These are phyloP conservation scores for Doryteuthis pealeii DNA, from an alignment of 1,140 invertebrate genomes.

Conservation along the genomic window DNA sequence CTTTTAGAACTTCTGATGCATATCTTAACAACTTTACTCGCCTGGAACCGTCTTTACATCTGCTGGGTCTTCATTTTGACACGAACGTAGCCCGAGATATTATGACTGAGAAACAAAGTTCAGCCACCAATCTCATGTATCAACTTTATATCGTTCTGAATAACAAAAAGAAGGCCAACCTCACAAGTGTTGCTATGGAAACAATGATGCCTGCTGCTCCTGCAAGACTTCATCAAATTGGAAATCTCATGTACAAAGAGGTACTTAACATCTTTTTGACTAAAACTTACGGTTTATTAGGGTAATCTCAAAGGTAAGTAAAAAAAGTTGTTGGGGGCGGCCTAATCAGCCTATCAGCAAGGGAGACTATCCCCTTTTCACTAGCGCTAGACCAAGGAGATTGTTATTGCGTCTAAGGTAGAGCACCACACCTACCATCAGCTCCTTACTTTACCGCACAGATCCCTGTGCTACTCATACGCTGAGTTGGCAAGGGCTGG, in stretches of 20 bases:
- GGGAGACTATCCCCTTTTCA: too few species aligned
- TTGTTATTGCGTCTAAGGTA: too few species aligned
- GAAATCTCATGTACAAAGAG: slow-evolving; percentile 57
- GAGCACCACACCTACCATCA: too few species aligned
- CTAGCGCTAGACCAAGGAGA: too few species aligned
- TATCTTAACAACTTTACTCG: slow-evolving; percentile 61
- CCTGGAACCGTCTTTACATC: slow-evolving; percentile 55
- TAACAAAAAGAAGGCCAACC: slow-evolving; percentile 58
- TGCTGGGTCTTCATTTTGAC: slow-evolving; percentile 58
- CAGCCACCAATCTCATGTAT: slow-evolving; percentile 57
- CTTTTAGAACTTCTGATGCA: slow-evolving; percentile 53
- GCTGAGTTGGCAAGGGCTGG: too few species aligned
- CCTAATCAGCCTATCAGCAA: too few species aligned
- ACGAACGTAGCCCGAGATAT: slow-evolving; percentile 58
- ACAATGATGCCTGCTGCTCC: slow-evolving; percentile 58
- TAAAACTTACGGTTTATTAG: too few species aligned
- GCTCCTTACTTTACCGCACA: too few species aligned
- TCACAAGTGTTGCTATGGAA: slow-evolving; percentile 61
- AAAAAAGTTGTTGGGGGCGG: too few species aligned
- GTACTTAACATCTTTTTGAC: too few species aligned
- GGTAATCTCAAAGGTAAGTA: not conserved
- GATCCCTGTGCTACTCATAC: too few species aligned
- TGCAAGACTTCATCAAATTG: slow-evolving; percentile 55
- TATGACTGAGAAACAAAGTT: slow-evolving; percentile 58
- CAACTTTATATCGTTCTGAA: slow-evolving; percentile 60